These are phyloP conservation scores for Selene dorsalis DNA, from an alignment of 2,797 vertebrate species.

Conservation along the genomic window DNA sequence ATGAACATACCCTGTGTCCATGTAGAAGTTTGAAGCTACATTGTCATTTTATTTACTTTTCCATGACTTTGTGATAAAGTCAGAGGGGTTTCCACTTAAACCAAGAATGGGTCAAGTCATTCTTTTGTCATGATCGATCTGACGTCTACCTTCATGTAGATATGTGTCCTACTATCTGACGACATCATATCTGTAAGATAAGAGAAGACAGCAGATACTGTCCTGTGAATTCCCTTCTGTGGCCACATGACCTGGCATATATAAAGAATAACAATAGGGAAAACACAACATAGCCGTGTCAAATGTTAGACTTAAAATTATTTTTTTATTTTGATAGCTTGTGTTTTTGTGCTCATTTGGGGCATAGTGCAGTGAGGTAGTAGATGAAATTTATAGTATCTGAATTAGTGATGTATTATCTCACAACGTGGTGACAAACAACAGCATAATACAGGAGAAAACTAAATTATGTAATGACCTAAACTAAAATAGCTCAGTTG, in stretches of 20 bases:
- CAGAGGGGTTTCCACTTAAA: constrained; percentile 35
- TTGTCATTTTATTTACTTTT: constrained; percentile 27
- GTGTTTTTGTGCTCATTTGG: constrained; percentile 54
- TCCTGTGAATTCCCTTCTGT: constrained; percentile 51
- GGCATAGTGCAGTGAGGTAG: constrained; percentile 56
- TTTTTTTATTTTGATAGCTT: constrained; percentile 54
- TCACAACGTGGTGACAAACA: constrained; percentile 54
- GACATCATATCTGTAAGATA: constrained; percentile 48
- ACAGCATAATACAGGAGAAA: constrained; percentile 34
- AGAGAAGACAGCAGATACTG: constrained; percentile 38
- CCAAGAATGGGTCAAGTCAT: constrained; percentile 27
- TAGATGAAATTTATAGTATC: constrained; percentile 63
- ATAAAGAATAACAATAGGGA: constrained; percentile 46
- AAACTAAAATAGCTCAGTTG: constrained; percentile 43
- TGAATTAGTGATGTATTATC: constrained; percentile 62
- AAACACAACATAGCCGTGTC: constrained; percentile 45
- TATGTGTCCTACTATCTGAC: constrained; percentile 36
- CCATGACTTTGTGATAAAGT: constrained; percentile 32
- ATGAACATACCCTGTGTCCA: constrained; percentile 39
- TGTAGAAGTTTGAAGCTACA: constrained; percentile 33
- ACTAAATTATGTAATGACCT: constrained; percentile 34
- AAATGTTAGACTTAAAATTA: constrained; percentile 50
- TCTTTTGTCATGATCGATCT: constrained; percentile 28
- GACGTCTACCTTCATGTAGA: constrained; percentile 40
- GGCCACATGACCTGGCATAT: constrained; percentile 44